These are phyloP conservation scores for Balaeniceps rex DNA, from an alignment of 2,113 vertebrate species.

Conservation along the genomic window DNA sequence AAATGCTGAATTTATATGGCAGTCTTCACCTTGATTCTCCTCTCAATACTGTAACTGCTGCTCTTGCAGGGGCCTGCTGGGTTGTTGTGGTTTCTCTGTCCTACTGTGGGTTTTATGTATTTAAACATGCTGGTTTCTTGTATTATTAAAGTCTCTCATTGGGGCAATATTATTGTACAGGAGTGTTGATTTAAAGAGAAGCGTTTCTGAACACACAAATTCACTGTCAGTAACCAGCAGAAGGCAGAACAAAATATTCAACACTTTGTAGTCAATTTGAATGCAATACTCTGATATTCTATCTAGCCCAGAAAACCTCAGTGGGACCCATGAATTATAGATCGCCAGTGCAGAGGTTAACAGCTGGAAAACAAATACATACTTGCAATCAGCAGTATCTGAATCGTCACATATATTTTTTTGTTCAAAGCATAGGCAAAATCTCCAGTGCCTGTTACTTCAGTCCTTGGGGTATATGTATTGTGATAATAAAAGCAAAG, in stretches of 20 bases:
- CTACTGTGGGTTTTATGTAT: conserved; percentile 30
- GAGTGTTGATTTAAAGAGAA: conserved; percentile 29
- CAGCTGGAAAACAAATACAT: not conserved
- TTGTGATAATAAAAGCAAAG: not conserved
- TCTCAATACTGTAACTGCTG: not conserved
- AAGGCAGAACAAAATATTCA: conserved; percentile 17
- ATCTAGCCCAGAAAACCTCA: not conserved
- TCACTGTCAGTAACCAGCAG: not conserved
- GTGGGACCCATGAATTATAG: not conserved
- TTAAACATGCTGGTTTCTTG: conserved; percentile 43
- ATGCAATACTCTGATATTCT: not conserved
- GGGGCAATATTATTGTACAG: conserved; percentile 34
- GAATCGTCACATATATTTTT: not conserved
- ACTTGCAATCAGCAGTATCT: not conserved
- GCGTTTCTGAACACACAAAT: not conserved
- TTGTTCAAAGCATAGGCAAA: not conserved
- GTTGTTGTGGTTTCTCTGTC: conserved; percentile 27
- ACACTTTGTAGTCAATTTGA: not conserved
- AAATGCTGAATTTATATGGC: conserved; percentile 16
- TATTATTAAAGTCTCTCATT: conserved; percentile 46
- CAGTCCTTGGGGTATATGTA: not conserved
- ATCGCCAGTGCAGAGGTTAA: not conserved
- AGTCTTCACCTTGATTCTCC: conserved; percentile 9
- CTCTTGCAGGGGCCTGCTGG: not conserved
- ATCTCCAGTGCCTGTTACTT: not conserved